Evolutionary conservation across 2,888 invertebrate genomes (phyloP).

Genomic region (Polietes domitor): DNA sequence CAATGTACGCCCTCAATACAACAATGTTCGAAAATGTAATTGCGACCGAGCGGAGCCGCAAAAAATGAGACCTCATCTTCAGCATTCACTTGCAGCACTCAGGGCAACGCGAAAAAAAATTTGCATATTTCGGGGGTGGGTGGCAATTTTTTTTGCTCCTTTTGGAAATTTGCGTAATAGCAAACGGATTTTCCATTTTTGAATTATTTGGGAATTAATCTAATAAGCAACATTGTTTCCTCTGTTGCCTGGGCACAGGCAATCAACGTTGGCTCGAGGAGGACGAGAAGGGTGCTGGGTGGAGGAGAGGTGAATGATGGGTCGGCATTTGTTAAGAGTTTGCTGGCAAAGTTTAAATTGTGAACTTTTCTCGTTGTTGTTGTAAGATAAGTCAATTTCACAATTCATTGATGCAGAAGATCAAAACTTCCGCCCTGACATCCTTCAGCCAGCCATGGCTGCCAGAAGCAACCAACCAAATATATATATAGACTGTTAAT

Average conservation of each 20-base stretch:
- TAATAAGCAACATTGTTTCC: constrained; percentile 78
- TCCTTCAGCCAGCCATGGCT: neutral
- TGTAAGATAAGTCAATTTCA: constrained; percentile 78
- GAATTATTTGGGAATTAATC: constrained; percentile 77
- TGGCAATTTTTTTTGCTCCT: neutral
- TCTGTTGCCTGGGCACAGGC: constrained; percentile 41
- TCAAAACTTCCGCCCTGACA: constrained; percentile 75
- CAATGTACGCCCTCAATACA: constrained; percentile 3
- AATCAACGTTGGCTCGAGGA: constrained; percentile 1
- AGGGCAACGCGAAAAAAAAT: constrained; percentile 53
- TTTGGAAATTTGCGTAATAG: constrained; percentile 59
- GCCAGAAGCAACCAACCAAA: neutral
- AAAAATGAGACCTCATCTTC: constrained; percentile 59
- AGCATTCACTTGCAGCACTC: constrained; percentile 26
- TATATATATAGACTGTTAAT: constrained; percentile 39
- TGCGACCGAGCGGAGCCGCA: constrained; percentile 42
- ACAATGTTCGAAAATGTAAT: constrained; percentile 49
- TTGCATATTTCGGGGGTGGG: constrained; percentile 70
- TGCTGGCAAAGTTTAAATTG: constrained; percentile 54
- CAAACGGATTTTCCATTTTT: constrained; percentile 68
- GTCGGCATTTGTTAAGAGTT: constrained; percentile 58
- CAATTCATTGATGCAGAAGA: constrained; percentile 80
- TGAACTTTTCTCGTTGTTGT: constrained; percentile 46
- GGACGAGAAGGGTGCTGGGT: neutral
- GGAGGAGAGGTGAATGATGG: constrained; percentile 12